phyloP scores from a whole-genome alignment of 2,797 vertebrate species.

The Lutjanus argentimaculatus region DNA sequence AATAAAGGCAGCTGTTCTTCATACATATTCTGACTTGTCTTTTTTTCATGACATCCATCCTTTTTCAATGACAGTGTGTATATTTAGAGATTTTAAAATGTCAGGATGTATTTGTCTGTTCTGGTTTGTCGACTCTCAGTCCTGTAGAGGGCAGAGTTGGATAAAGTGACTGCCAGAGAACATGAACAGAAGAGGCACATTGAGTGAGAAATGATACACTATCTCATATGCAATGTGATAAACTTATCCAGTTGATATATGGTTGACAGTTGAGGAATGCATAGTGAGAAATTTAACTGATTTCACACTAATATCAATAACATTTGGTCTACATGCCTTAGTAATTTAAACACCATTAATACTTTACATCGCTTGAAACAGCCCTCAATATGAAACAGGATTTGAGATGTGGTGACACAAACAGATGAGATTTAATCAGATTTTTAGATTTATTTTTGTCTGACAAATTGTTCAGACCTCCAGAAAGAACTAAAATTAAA shows the following conservation, averaged over 20 bases:
- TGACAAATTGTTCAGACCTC: not conserved
- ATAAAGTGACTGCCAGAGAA: not conserved
- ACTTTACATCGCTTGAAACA: not conserved
- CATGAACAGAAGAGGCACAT: not conserved
- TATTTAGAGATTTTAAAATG: not conserved
- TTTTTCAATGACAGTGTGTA: not conserved
- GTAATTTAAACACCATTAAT: conserved; percentile 4
- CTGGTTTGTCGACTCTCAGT: not conserved
- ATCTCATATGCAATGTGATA: not conserved
- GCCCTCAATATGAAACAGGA: not conserved
- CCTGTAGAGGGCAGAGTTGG: conserved; percentile 53
- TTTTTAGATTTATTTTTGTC: not conserved
- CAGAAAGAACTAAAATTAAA: not conserved
- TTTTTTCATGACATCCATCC: not conserved
- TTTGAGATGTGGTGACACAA: not conserved
- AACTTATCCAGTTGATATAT: conserved; percentile 6
- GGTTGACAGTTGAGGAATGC: conserved; percentile 7
- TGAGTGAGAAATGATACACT: not conserved
- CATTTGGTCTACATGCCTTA: not conserved
- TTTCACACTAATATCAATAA: conserved; percentile 1
- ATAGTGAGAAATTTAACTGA: not conserved
- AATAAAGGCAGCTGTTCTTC: conserved; percentile 62
- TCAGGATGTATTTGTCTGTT: not conserved
- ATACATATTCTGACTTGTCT: conserved; percentile 12
- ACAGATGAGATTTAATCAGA: not conserved